Percentiles rank a stretch among this genome's conserved stretches.
Evolutionary conservation across 2,888 invertebrate genomes (phyloP).

Genomic region (Cryptocephalus moraei): DNA sequence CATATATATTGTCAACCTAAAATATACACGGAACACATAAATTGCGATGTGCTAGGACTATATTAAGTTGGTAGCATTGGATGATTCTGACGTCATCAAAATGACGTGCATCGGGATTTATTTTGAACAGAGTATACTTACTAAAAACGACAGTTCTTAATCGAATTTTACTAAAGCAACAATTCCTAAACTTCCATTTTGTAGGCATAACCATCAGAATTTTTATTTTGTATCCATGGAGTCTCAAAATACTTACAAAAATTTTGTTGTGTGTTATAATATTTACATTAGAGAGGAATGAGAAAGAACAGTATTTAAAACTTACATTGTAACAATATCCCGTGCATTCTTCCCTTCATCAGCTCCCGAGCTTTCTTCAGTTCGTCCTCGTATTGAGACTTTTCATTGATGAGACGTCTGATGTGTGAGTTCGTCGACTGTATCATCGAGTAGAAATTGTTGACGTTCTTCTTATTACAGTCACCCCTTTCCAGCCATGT

Average conservation of each 20-base stretch:
- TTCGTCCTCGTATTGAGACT: conserved; percentile 80
- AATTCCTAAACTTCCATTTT: no score
- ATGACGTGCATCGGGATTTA: no score
- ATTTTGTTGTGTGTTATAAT: conserved; percentile 1
- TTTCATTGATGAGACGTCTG: conserved; percentile 73
- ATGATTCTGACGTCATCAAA: no score
- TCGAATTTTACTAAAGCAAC: no score
- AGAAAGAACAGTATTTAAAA: conserved; percentile 26
- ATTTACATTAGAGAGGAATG: not conserved
- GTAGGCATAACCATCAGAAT: no score
- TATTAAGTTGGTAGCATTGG: no score
- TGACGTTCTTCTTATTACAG: conserved; percentile 83
- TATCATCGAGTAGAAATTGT: conserved; percentile 90
- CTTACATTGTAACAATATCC: conserved; percentile 87
- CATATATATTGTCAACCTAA: no score
- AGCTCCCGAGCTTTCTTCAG: conserved; percentile 74
- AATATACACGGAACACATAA: no score
- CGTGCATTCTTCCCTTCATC: conserved; percentile 75
- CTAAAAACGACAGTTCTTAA: no score
- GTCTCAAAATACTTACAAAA: conserved; percentile 12
- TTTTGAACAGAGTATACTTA: no score
- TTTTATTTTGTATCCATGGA: no score
- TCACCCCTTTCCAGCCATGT: conserved; percentile 93
- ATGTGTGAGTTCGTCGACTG: conserved; percentile 92
- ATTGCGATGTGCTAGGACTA: no score